These are phyloP conservation scores for Falco biarmicus DNA, from an alignment of 2,797 vertebrate species.

Conservation along the genomic window DNA sequence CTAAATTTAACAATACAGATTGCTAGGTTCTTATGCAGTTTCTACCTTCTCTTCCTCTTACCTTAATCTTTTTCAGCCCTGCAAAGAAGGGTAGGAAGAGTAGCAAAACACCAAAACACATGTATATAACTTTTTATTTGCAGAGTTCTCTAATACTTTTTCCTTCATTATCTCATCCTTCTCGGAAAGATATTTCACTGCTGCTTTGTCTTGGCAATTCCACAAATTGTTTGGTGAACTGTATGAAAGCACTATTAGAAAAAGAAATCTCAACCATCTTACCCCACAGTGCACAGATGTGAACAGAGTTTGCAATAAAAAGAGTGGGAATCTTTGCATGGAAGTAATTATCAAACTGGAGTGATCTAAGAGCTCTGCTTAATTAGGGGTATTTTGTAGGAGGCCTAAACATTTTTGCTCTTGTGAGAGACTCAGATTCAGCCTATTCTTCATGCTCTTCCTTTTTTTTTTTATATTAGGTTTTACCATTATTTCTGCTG, in stretches of 20 bases:
- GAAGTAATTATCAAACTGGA: background rate
- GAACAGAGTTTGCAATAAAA: background rate
- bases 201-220: background rate
- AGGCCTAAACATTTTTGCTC: background rate
- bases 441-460: background rate
- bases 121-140: background rate
- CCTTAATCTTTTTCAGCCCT: background rate
- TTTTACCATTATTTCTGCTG: slow-evolving; percentile 69
- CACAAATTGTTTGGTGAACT: background rate
- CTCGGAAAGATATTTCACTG: background rate
- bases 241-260: background rate
- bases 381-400: background rate
- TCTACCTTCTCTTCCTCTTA: background rate
- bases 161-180: background rate
- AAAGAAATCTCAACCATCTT: background rate
- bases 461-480: background rate
- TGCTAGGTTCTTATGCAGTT: background rate
- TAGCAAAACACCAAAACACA: background rate
- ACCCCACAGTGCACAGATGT: background rate
- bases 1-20: too few relatives aligned
- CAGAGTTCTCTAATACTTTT: background rate
- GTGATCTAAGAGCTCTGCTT: background rate
- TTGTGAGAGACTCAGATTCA: background rate
- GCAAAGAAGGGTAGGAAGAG: background rate
- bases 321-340: background rate